Conservation (phyloP, 2,113 vertebrate genomes). For the Ailuropoda melanoleuca region DNA sequence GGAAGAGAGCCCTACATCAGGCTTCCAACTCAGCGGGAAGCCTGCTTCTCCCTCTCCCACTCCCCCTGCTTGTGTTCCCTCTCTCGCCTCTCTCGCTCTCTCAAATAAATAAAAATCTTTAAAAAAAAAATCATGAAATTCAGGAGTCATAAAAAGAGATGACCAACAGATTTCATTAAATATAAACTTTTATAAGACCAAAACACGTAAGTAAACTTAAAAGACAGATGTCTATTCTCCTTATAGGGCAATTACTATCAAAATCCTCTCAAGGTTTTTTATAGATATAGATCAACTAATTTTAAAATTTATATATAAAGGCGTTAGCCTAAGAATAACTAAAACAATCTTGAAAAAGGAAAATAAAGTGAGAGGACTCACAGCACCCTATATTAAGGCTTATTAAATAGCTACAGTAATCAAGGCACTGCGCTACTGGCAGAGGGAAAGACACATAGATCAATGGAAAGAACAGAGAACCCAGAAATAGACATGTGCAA, state of each 20-base stretch:
- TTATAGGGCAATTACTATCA: neutral
- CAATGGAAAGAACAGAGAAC: neutral
- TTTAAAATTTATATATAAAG: conserved; percentile 12
- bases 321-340: neutral
- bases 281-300: neutral
- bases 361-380: neutral
- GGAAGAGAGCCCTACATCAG: too few species aligned
- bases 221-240: neutral
- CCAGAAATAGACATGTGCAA: neutral
- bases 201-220: neutral
- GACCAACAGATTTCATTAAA: too few species aligned
- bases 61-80: too few species aligned
- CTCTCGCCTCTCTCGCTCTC: too few species aligned
- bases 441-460: neutral
- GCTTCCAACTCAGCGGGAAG: too few species aligned
- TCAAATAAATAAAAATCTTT: too few species aligned
- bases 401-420: neutral
- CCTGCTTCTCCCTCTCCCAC: too few species aligned
- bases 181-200: too few species aligned
- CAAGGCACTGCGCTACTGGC: neutral
- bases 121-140: neutral
- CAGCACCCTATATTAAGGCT: neutral
- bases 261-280: neutral
- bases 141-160: too few species aligned
- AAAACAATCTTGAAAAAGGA: conserved; percentile 16